Conservation (phyloP, 2,888 invertebrate species). For the Globia sparganii region DNA sequence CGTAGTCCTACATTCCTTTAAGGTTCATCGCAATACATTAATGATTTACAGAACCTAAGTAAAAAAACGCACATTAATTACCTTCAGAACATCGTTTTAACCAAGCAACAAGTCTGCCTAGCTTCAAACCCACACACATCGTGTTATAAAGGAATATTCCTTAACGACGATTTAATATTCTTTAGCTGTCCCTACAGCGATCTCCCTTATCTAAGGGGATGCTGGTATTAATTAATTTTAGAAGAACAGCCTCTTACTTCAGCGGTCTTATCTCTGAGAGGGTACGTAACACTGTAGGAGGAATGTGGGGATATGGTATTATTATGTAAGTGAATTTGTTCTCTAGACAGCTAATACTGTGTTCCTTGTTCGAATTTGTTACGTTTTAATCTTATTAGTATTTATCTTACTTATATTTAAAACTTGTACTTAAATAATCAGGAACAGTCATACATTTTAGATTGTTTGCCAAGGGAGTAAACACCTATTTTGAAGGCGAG, state of each 20-base stretch:
- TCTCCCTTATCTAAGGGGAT: conserved; percentile 51
- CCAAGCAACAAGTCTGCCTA: conserved; percentile 40
- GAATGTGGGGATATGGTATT: conserved; percentile 4
- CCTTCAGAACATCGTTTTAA: background rate
- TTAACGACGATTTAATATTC: conserved; percentile 60
- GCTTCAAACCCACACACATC: conserved; percentile 36
- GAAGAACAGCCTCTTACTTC: conserved; percentile 52
- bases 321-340: conserved; percentile 16
- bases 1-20: background rate
- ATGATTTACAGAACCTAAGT: background rate
- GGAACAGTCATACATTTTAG: too few relatives aligned
- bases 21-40: background rate
- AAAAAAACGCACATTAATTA: background rate
- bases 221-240: conserved; percentile 62
- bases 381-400: background rate
- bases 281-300: conserved; percentile 38
- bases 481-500: too few relatives aligned
- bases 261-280: conserved; percentile 39
- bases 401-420: background rate
- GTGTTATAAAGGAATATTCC: conserved; percentile 9
- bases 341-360: background rate
- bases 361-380: background rate
- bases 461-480: too few relatives aligned
- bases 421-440: background rate
- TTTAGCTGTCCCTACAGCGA: conserved; percentile 34